Evolutionary conservation across 2,113 vertebrate genomes (phyloP).

Genomic region (Ochotona princeps): DNA sequence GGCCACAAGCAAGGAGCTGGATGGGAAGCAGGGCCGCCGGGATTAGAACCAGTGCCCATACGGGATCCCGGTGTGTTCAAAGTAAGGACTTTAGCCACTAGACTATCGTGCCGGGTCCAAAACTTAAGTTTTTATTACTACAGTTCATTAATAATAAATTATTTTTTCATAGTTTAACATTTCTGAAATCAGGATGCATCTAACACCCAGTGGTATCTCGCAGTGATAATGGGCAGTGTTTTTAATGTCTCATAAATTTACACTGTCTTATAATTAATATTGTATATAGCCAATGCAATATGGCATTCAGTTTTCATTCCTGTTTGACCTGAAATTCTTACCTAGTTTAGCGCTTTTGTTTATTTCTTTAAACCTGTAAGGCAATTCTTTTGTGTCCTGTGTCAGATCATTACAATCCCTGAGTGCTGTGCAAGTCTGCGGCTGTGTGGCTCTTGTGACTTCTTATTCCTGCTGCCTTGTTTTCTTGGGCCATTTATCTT

Average conservation of each 20-base stretch:
- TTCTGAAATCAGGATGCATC: background rate
- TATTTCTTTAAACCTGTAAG: slow-evolving; percentile 16
- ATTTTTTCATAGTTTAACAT: background rate
- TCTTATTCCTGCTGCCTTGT: background rate
- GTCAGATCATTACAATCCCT: background rate
- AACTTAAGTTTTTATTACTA: slow-evolving; percentile 8
- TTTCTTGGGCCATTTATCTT: background rate
- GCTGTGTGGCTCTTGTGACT: background rate
- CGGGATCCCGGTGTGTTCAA: too few relatives aligned
- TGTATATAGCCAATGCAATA: slow-evolving; percentile 22
- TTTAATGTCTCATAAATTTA: slow-evolving; percentile 7
- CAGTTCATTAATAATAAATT: slow-evolving; percentile 13
- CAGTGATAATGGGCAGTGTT: background rate
- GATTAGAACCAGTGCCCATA: too few relatives aligned
- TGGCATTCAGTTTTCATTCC: slow-evolving; percentile 23
- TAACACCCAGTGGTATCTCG: background rate
- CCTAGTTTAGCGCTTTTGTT: slow-evolving; percentile 33
- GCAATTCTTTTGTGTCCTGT: background rate
- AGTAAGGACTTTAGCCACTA: too few relatives aligned
- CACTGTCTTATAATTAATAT: background rate
- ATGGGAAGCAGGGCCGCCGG: too few relatives aligned
- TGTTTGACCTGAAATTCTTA: slow-evolving; percentile 27
- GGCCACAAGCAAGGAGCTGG: too few relatives aligned
- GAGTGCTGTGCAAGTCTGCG: background rate
- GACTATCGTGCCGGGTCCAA: too few relatives aligned